These are phyloP conservation scores for Cerastoderma edule DNA, from an alignment of 2,888 invertebrate species.

Conservation along the genomic window DNA sequence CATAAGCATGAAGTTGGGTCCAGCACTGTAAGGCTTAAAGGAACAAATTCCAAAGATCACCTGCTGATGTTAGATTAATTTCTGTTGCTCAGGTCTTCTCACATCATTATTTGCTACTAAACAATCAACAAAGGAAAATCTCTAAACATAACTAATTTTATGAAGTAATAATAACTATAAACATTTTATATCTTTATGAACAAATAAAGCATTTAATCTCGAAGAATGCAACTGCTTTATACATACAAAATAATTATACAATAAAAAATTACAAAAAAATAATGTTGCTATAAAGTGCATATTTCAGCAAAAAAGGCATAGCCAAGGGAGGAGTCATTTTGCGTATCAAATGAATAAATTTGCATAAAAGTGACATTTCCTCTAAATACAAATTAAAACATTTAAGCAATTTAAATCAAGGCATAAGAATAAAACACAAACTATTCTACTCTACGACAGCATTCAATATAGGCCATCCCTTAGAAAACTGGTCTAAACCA, in stretches of 20 bases:
- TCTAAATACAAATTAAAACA: conserved; percentile 9
- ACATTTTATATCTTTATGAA: too few species aligned
- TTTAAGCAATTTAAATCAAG: conserved; percentile 11
- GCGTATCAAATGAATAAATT: background rate
- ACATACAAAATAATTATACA: background rate
- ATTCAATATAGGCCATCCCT: too few species aligned
- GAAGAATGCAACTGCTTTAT: conserved; percentile 4
- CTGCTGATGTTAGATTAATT: too few species aligned
- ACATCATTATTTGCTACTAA: too few species aligned
- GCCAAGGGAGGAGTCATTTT: conserved; percentile 10
- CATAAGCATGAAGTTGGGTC: too few species aligned
- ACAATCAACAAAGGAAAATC: too few species aligned
- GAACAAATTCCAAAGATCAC: too few species aligned
- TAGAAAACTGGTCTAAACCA: too few species aligned
- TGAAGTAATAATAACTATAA: too few species aligned
- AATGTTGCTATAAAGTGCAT: conserved; percentile 2
- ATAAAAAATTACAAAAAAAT: conserved; percentile 10
- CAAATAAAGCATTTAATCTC: background rate
- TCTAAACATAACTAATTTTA: too few species aligned
- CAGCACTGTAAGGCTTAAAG: too few species aligned
- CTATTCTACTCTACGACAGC: conserved; percentile 9
- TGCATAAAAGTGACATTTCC: background rate
- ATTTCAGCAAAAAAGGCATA: background rate
- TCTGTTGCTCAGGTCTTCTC: too few species aligned
- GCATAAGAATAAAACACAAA: background rate